phyloP scores from a whole-genome alignment of 37 sponge, comb jelly and placozoan species.

The Axinella damicornis region DNA sequence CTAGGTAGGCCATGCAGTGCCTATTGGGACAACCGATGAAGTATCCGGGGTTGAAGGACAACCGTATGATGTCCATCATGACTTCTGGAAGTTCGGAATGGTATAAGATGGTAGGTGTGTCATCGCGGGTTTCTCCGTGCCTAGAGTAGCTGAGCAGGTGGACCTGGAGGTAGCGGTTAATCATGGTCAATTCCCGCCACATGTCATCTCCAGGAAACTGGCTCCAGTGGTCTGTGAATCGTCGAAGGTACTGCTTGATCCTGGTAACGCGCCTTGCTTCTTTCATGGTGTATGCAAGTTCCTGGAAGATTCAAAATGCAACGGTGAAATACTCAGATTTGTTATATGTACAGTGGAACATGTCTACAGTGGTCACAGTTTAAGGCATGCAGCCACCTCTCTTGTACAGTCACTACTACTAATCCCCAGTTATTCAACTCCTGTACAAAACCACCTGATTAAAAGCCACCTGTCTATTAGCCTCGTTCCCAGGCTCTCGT shows the following conservation, averaged over 20 bases:
- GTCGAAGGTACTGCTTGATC: conserved; percentile 14
- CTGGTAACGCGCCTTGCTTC: neutral
- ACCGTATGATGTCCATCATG: conserved; percentile 25
- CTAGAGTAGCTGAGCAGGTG: conserved; percentile 13
- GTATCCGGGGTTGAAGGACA: neutral
- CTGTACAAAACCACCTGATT: too few species aligned
- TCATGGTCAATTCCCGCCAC: conserved; percentile 2
- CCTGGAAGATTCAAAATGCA: conserved; percentile 8
- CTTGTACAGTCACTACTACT: too few species aligned
- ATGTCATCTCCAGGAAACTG: neutral
- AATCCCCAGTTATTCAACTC: too few species aligned
- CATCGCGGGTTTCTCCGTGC: neutral
- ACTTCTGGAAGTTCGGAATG: conserved; percentile 23
- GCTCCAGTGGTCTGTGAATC: neutral
- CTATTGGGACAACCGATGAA: neutral
- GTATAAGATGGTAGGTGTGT: neutral
- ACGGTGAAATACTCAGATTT: too few species aligned
- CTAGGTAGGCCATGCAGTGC: neutral
- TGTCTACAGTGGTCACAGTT: too few species aligned
- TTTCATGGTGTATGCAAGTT: neutral
- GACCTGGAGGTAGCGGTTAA: conserved; percentile 22
- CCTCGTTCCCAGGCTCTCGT: too few species aligned
- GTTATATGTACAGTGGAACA: too few species aligned
- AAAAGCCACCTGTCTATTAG: too few species aligned
- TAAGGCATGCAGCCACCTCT: too few species aligned